Evolutionary conservation across 2,888 invertebrate genomes (phyloP).

Genomic region (Epiperipatus broadwayi): DNA sequence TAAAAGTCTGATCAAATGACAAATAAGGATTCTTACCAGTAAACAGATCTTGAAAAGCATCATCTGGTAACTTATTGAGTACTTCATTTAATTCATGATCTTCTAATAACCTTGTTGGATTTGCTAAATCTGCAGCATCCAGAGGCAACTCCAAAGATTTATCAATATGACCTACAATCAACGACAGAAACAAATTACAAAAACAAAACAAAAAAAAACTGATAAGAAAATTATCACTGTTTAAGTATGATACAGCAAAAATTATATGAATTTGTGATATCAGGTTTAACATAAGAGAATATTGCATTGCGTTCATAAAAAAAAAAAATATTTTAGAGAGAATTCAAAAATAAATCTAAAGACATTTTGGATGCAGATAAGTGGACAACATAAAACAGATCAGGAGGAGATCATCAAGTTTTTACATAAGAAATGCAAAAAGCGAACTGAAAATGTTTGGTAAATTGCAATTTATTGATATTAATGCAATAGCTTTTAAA

Average conservation of each 20-base stretch:
- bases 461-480: too few species aligned
- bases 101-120: constrained; percentile 44
- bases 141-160: constrained; percentile 36
- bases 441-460: too few species aligned
- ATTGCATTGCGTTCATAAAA: constrained; percentile 4
- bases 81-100: constrained; percentile 50
- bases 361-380: too few species aligned
- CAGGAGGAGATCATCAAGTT: too few species aligned
- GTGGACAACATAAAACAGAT: too few species aligned
- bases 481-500: too few species aligned
- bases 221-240: background rate
- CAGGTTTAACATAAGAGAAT: constrained; percentile 1
- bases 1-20: too few species aligned
- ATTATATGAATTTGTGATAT: background rate
- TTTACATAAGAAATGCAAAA: too few species aligned
- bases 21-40: constrained; percentile 31
- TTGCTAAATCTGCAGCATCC: constrained; percentile 40
- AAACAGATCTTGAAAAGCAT: constrained; percentile 63
- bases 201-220: background rate
- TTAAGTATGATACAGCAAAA: background rate
- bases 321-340: background rate
- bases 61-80: constrained; percentile 53
- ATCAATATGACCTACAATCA: constrained; percentile 23
- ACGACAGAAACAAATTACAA: background rate
- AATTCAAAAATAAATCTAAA: too few species aligned